A percentile compares a stretch with the other conserved stretches of the same genome.
Evolutionary conservation across 2,888 invertebrate genomes (phyloP).

Genomic region (Lamproptera curius): DNA sequence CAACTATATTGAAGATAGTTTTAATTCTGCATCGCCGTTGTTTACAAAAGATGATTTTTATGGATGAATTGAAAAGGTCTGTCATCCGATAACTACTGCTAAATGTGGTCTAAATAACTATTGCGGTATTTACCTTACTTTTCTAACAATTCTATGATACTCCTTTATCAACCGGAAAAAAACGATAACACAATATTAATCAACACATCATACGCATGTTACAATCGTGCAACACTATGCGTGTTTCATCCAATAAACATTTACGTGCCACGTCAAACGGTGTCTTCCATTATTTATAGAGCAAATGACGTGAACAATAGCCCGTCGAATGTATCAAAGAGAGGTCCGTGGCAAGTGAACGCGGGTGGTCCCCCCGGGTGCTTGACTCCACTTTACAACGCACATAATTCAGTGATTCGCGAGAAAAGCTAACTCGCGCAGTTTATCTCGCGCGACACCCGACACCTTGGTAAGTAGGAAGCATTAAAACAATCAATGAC

Average conservation of each 20-base stretch:
- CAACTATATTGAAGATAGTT: too few relatives aligned
- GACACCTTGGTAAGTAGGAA: slow-evolving; percentile 55
- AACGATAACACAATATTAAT: too few relatives aligned
- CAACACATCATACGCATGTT: too few relatives aligned
- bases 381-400: slow-evolving; percentile 53
- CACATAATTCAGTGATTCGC: slow-evolving; percentile 71
- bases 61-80: too few relatives aligned
- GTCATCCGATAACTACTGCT: too few relatives aligned
- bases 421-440: slow-evolving; percentile 58
- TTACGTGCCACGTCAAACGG: slow-evolving; percentile 11
- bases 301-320: slow-evolving; percentile 31
- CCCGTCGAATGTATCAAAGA: slow-evolving; percentile 29
- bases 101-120: too few relatives aligned
- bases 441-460: slow-evolving; percentile 57
- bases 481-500: slow-evolving; percentile 50
- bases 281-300: slow-evolving; percentile 24
- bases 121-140: too few relatives aligned
- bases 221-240: too few relatives aligned
- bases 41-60: too few relatives aligned
- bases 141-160: too few relatives aligned
- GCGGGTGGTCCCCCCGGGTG: slow-evolving; percentile 74
- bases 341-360: slow-evolving; percentile 34
- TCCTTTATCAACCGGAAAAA: too few relatives aligned
- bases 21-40: too few relatives aligned
- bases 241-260: slow-evolving; percentile 17